These are phyloP conservation scores for Bombus affinis DNA, from an alignment of 1,140 invertebrate genomes.

Conservation along the genomic window DNA sequence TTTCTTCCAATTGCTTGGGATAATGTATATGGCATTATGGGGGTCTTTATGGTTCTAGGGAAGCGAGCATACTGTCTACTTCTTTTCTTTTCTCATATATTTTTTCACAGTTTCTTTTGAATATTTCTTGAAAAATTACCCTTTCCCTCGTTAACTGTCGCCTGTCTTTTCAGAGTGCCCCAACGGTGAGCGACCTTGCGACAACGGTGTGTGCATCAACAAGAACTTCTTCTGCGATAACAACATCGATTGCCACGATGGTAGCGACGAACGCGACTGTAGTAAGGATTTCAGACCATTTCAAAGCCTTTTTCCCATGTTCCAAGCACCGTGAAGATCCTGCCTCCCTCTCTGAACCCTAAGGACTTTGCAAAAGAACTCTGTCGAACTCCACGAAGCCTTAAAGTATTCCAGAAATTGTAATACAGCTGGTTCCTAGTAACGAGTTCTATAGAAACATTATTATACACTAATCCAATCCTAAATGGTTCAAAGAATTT, in stretches of 20 bases:
- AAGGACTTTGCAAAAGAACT: too few relatives aligned
- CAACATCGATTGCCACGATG: slow-evolving; percentile 87
- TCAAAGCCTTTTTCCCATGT: not conserved
- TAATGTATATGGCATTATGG: not conserved
- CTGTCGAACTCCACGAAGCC: too few relatives aligned
- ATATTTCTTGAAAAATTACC: not conserved
- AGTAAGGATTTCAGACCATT: slow-evolving; percentile 82
- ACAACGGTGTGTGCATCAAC: slow-evolving; percentile 84
- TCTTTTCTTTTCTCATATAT: not conserved
- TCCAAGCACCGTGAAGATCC: not conserved
- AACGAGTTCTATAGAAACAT: too few relatives aligned
- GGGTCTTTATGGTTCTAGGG: not conserved
- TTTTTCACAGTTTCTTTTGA: not conserved
- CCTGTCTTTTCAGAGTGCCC: slow-evolving; percentile 78
- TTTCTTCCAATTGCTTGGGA: not conserved
- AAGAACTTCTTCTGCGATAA: slow-evolving; percentile 83
- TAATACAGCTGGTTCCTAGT: too few relatives aligned
- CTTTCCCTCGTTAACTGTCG: slow-evolving; percentile 15
- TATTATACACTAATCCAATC: not conserved
- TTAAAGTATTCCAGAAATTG: too few relatives aligned
- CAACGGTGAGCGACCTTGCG: slow-evolving; percentile 84
- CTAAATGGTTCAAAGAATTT: not conserved
- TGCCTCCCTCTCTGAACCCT: too few relatives aligned
- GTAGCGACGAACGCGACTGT: slow-evolving; percentile 88
- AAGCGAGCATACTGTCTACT: not conserved